Percentiles rank a stretch among this genome's conserved stretches.
Evolutionary conservation across 2,113 vertebrate genomes (phyloP).

Genomic region (Tetrao urogallus): DNA sequence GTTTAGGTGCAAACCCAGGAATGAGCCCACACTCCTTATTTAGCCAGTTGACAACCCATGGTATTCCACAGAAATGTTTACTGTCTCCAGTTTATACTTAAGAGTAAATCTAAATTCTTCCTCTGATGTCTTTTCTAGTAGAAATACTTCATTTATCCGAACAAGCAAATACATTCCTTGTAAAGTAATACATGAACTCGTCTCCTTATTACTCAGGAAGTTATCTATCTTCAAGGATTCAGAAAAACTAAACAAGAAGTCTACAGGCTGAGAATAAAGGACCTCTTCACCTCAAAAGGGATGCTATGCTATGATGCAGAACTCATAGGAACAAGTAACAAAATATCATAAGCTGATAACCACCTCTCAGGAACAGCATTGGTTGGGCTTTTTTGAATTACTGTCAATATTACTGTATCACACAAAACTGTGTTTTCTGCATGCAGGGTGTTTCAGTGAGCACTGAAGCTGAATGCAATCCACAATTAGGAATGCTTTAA

Average conservation of each 20-base stretch:
- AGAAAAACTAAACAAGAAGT: background rate
- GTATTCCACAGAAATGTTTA: background rate
- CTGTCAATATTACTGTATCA: background rate
- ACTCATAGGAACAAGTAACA: constrained; percentile 53
- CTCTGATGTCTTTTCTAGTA: background rate
- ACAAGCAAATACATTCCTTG: background rate
- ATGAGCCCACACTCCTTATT: background rate
- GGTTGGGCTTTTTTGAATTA: background rate
- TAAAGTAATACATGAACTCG: fast-evolving
- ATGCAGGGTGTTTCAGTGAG: background rate
- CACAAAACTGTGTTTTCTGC: background rate
- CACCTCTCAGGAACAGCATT: background rate
- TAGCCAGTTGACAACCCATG: background rate
- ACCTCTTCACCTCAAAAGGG: constrained; percentile 59
- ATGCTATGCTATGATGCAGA: constrained; percentile 74
- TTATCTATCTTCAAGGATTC: background rate
- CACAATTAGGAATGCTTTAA: background rate
- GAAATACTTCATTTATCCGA: background rate
- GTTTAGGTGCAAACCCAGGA: background rate
- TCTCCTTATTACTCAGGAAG: background rate
- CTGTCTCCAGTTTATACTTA: background rate
- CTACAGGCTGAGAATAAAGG: background rate
- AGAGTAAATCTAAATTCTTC: background rate
- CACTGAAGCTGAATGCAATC: background rate
- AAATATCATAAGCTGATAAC: background rate